Percentiles rank a stretch among this genome's conserved stretches.
Conservation (phyloP, 53 echinoderm and acorn worm species). For the Echinarachnius parma region DNA sequence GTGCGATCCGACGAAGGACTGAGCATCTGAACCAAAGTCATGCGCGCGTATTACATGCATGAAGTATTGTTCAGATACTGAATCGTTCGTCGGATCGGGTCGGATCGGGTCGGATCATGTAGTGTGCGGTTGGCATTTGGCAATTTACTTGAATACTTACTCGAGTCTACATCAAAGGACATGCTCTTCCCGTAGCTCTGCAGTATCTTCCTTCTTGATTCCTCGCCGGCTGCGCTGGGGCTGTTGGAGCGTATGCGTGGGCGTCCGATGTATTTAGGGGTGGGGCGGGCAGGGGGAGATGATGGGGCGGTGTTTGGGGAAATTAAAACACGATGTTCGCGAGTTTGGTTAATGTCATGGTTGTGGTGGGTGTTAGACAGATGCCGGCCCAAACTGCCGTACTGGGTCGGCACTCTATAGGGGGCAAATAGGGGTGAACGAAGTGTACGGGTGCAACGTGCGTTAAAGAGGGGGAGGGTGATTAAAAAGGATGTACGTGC, state of each 20-base stretch:
- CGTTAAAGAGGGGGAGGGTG: too few species aligned
- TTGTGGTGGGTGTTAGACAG: background rate
- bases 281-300: background rate
- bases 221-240: constrained; percentile 41
- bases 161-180: constrained; percentile 77
- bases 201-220: constrained; percentile 68
- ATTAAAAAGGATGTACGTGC: too few species aligned
- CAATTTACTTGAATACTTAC: constrained; percentile 63
- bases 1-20: too few species aligned
- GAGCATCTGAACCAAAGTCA: too few species aligned
- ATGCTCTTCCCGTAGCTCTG: constrained; percentile 85
- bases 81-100: too few species aligned
- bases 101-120: too few species aligned
- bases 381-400: constrained; percentile 22
- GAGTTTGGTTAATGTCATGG: constrained; percentile 36
- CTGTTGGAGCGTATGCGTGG: constrained; percentile 40
- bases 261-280: constrained; percentile 20
- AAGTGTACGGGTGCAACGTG: background rate
- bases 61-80: too few species aligned
- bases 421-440: background rate
- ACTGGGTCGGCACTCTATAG: background rate
- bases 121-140: too few species aligned
- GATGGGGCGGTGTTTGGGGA: constrained; percentile 25
- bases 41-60: too few species aligned
- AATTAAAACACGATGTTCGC: constrained; percentile 47